Evolutionary conservation across 2,797 vertebrate species (phyloP).

Genomic region (Peromyscus eremicus): DNA sequence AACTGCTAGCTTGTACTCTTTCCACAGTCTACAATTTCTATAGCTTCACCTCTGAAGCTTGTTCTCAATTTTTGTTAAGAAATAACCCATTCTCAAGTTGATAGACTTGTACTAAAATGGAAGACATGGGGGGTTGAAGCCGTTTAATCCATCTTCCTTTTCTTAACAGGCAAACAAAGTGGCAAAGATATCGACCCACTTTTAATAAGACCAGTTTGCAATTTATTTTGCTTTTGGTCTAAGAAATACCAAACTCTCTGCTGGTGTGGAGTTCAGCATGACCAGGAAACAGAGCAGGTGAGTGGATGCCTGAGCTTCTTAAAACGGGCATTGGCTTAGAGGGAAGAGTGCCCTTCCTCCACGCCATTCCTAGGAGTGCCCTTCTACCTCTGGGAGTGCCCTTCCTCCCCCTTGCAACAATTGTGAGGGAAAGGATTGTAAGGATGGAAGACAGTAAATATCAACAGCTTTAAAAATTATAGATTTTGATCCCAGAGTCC

Average conservation of each 20-base stretch:
- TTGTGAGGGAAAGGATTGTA: accelerated
- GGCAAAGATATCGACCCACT: slow-evolving; percentile 88
- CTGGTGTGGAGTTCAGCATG: slow-evolving; percentile 88
- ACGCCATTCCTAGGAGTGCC: not conserved
- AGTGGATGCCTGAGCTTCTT: slow-evolving; percentile 66
- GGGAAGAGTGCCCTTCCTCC: not conserved
- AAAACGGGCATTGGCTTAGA: not conserved
- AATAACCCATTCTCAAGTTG: not conserved
- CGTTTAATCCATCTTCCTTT: slow-evolving; percentile 27
- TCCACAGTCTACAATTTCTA: not conserved
- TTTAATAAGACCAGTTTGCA: slow-evolving; percentile 89
- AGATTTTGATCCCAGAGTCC: not conserved
- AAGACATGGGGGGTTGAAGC: accelerated
- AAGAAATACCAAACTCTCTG: slow-evolving; percentile 88
- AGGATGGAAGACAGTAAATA: not conserved
- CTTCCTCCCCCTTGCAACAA: not conserved
- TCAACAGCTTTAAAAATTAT: not conserved
- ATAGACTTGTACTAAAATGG: not conserved
- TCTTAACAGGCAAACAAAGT: slow-evolving; percentile 86
- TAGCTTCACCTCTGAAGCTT: not conserved
- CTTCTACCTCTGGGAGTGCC: not conserved
- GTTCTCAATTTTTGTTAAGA: not conserved
- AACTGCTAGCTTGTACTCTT: not conserved
- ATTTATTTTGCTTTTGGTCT: slow-evolving; percentile 92
- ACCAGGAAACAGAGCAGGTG: slow-evolving; percentile 84